Evolutionary conservation across 2,113 vertebrate genomes (phyloP).

Genomic region (Mungos mungo): DNA sequence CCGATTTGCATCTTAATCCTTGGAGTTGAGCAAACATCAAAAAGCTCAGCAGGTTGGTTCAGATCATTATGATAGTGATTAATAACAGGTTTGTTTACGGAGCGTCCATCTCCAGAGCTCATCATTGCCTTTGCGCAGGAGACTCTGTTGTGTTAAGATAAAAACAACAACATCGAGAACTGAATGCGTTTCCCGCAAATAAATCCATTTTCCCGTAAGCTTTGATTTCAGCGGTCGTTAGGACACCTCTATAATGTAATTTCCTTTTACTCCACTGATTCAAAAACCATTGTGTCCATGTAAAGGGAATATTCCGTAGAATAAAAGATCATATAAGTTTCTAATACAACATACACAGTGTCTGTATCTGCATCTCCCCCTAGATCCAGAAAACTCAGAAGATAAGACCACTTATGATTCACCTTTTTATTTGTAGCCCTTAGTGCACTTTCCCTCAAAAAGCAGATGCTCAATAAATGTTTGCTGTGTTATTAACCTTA

Average conservation of each 20-base stretch:
- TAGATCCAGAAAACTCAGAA: background rate
- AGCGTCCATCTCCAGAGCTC: conserved; percentile 21
- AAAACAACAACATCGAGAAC: conserved; percentile 18
- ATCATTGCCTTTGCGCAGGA: conserved; percentile 3
- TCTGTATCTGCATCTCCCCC: background rate
- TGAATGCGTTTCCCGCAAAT: background rate
- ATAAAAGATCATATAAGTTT: background rate
- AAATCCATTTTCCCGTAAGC: background rate
- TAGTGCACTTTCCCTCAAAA: background rate
- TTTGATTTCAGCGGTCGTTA: background rate
- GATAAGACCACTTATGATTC: background rate
- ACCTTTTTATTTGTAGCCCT: background rate
- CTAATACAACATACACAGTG: background rate
- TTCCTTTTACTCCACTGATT: background rate
- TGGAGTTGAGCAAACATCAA: conserved; percentile 78
- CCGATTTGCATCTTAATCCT: conserved; percentile 80
- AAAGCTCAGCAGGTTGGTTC: conserved; percentile 76
- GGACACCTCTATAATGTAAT: background rate
- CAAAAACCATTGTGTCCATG: background rate
- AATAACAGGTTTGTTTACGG: conserved; percentile 75
- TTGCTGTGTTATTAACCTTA: background rate
- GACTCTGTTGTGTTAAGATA: background rate
- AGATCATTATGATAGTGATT: conserved; percentile 80
- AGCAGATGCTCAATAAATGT: background rate
- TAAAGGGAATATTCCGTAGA: background rate